Percentiles rank a stretch among this genome's conserved stretches.
phyloP scores from a whole-genome alignment of 2,888 invertebrate species.

The Cylloceria caligata region DNA sequence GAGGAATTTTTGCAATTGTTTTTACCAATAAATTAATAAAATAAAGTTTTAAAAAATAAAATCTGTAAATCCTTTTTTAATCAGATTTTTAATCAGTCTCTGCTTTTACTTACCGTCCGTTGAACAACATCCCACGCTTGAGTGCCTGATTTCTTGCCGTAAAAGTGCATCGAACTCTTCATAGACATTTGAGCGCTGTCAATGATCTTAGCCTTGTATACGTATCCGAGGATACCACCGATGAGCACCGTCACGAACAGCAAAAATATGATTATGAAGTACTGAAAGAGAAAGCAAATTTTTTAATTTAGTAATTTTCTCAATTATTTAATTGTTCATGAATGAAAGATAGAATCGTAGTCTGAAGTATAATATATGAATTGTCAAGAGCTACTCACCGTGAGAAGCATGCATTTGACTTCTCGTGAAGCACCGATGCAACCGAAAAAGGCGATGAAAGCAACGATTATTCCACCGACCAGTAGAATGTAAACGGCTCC shows the following conservation, averaged over 20 bases:
- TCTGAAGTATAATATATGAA: neutral
- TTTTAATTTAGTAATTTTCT: neutral
- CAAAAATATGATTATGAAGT: constrained; percentile 94
- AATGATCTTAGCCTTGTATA: constrained; percentile 94
- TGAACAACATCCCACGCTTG: constrained; percentile 96
- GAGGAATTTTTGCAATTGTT: no score
- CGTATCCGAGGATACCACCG: constrained; percentile 95
- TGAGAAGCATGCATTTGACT: constrained; percentile 96
- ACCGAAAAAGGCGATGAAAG: constrained; percentile 94
- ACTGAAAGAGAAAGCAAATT: constrained; percentile 87
- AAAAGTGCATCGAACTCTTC: constrained; percentile 90
- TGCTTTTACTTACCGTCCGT: constrained; percentile 85
- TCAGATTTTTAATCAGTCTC: neutral
- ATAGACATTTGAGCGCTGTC: constrained; percentile 92
- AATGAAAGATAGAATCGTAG: constrained; percentile 12
- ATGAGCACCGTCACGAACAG: constrained; percentile 96
- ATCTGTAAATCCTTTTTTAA: no score
- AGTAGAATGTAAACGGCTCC: constrained; percentile 94
- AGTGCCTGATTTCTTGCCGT: constrained; percentile 90
- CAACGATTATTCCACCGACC: constrained; percentile 92
- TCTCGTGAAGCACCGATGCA: constrained; percentile 97
- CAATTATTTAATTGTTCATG: neutral
- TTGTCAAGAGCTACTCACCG: constrained; percentile 87
- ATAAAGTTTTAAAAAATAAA: no score
- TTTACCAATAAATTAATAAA: no score